Conservation (phyloP, 2,113 vertebrate species). For the Takifugu bimaculatus region DNA sequence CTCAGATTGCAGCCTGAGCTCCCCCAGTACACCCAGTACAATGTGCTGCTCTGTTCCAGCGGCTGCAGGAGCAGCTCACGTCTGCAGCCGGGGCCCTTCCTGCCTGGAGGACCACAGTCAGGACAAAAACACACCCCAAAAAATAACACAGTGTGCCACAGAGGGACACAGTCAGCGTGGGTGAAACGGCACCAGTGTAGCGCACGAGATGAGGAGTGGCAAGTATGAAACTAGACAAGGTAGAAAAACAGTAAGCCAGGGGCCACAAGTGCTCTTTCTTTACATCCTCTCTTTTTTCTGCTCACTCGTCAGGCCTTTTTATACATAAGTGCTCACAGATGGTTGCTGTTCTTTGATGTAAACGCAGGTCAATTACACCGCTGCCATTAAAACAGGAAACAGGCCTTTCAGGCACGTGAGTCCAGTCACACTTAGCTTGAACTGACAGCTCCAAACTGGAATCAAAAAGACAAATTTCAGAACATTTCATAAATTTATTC, state of each 20-base stretch:
- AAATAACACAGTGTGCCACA: slow-evolving; percentile 49
- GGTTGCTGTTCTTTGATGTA: slow-evolving; percentile 34
- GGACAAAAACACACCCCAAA: slow-evolving; percentile 59
- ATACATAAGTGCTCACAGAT: slow-evolving; percentile 46
- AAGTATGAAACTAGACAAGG: slow-evolving; percentile 46
- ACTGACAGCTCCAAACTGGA: neutral
- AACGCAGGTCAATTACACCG: slow-evolving; percentile 23
- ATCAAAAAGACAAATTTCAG: too few relatives aligned
- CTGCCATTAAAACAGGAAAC: slow-evolving; percentile 36
- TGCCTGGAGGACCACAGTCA: slow-evolving; percentile 62
- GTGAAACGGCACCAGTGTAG: neutral
- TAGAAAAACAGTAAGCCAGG: slow-evolving; percentile 38
- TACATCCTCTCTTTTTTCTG: slow-evolving; percentile 8
- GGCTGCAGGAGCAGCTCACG: slow-evolving; percentile 29
- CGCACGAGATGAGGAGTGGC: slow-evolving; percentile 22
- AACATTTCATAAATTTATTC: too few relatives aligned
- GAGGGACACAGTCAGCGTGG: slow-evolving; percentile 16
- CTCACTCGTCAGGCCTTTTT: neutral
- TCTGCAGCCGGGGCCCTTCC: slow-evolving; percentile 62
- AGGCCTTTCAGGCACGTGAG: slow-evolving; percentile 9
- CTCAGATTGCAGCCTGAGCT: slow-evolving; percentile 64
- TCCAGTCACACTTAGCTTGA: neutral
- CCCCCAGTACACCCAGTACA: slow-evolving; percentile 59
- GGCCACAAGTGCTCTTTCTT: slow-evolving; percentile 29
- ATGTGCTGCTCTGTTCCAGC: slow-evolving; percentile 68